These are phyloP conservation scores for Arizona elegans DNA, from an alignment of 2,113 vertebrate genomes.

Conservation along the genomic window DNA sequence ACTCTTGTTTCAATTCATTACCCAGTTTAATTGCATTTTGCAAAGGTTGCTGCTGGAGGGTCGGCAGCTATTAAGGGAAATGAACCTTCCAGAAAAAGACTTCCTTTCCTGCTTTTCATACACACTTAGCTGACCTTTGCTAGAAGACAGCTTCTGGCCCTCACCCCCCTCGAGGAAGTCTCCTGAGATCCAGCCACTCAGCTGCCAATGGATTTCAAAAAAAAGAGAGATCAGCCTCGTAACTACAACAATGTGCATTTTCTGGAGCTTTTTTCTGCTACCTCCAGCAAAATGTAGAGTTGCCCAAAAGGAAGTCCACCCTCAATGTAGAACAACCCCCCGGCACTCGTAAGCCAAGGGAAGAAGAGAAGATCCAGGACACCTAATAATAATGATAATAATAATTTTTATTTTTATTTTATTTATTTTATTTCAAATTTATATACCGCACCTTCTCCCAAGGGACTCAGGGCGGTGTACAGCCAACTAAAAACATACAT, in stretches of 20 bases:
- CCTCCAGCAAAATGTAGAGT: neutral
- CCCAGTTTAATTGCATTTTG: conserved; percentile 25
- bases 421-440: too few relatives aligned
- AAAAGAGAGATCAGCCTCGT: neutral
- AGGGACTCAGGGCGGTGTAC: too few relatives aligned
- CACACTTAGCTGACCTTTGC: neutral
- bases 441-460: too few relatives aligned
- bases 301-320: neutral
- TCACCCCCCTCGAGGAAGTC: neutral
- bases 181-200: neutral
- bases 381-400: neutral
- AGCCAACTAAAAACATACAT: too few relatives aligned
- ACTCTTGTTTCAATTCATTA: conserved; percentile 8
- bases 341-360: neutral
- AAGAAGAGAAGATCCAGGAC: neutral
- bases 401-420: too few relatives aligned
- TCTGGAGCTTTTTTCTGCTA: too few relatives aligned
- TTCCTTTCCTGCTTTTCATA: neutral
- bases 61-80: neutral
- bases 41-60: conserved; percentile 2
- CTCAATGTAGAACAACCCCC: neutral
- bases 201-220: neutral
- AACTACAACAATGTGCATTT: neutral
- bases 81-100: neutral
- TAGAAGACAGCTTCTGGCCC: neutral